phyloP scores from a whole-genome alignment of 2,797 vertebrate species.

The Channa striata region DNA sequence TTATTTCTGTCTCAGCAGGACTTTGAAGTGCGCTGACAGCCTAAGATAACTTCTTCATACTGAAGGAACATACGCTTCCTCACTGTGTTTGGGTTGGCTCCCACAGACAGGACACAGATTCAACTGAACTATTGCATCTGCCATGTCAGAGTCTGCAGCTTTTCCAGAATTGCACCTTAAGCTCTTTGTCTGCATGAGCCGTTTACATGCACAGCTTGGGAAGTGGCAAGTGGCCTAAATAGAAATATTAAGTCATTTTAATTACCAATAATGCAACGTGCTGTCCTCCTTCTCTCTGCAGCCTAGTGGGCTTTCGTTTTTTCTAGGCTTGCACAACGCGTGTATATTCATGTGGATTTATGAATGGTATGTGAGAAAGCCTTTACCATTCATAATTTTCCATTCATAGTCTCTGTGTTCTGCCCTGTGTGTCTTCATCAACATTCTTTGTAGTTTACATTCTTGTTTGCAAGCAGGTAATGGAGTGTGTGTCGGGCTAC shows the following conservation, averaged over 20 bases:
- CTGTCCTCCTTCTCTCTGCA: background rate
- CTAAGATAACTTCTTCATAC: conserved; percentile 59
- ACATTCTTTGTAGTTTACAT: conserved; percentile 83
- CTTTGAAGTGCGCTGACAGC: conserved; percentile 79
- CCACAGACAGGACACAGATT: conserved; percentile 20
- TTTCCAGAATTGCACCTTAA: conserved; percentile 5
- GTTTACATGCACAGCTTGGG: background rate
- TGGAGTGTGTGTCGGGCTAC: conserved; percentile 66
- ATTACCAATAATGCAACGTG: background rate
- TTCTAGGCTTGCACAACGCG: background rate
- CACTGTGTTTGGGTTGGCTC: conserved; percentile 67
- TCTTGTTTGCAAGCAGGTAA: conserved; percentile 79
- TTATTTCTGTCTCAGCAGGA: conserved; percentile 68
- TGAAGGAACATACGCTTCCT: conserved; percentile 67
- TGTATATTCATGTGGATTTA: conserved; percentile 64
- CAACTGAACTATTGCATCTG: conserved; percentile 1
- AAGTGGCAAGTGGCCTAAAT: background rate
- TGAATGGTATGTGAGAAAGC: conserved; percentile 77
- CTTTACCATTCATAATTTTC: conserved; percentile 78
- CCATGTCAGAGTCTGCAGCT: background rate
- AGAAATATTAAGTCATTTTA: background rate
- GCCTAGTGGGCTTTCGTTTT: background rate
- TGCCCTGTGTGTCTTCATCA: conserved; percentile 26
- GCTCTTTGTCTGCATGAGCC: background rate
- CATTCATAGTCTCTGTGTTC: conserved; percentile 46